Evolutionary conservation across 1,140 invertebrate species (phyloP).

Genomic region (Cydia fagiglandana): DNA sequence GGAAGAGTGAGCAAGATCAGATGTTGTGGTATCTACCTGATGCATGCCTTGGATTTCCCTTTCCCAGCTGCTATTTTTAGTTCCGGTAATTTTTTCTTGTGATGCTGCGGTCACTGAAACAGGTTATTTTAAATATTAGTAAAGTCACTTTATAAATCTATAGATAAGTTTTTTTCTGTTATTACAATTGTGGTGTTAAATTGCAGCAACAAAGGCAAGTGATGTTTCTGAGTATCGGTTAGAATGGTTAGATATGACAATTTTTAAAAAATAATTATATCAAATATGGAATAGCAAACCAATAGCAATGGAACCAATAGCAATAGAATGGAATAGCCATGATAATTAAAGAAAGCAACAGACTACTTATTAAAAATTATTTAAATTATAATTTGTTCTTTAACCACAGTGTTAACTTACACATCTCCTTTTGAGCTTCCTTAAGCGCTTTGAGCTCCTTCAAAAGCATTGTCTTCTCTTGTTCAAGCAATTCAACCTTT

Average conservation of each 20-base stretch:
- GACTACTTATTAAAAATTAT: not conserved
- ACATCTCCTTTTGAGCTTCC: slow-evolving; percentile 44
- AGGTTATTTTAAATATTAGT: slow-evolving; percentile 28
- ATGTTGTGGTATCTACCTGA: slow-evolving; percentile 64
- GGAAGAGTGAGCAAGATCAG: slow-evolving; percentile 58
- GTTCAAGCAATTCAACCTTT: slow-evolving; percentile 38
- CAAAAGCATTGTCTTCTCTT: slow-evolving; percentile 38
- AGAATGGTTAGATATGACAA: too few species aligned
- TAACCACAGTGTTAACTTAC: slow-evolving; percentile 46
- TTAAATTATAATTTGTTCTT: not conserved
- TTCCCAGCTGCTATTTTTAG: slow-evolving; percentile 42
- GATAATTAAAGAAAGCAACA: not conserved
- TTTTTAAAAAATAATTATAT: too few species aligned
- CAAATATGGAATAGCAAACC: too few species aligned
- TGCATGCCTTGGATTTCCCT: slow-evolving; percentile 47
- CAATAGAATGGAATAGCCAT: too few species aligned
- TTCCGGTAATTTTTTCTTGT: slow-evolving; percentile 44
- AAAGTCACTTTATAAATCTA: not conserved
- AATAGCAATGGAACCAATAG: too few species aligned
- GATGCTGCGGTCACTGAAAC: slow-evolving; percentile 48
- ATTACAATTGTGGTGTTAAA: too few species aligned
- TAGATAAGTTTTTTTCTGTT: too few species aligned
- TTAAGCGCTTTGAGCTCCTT: slow-evolving; percentile 12
- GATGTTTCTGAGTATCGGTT: too few species aligned
- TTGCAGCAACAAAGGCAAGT: too few species aligned